A percentile compares a stretch with the other conserved stretches of the same genome.
These are phyloP conservation scores for Arvicanthis niloticus DNA, from an alignment of 2,113 vertebrate species.

Conservation along the genomic window DNA sequence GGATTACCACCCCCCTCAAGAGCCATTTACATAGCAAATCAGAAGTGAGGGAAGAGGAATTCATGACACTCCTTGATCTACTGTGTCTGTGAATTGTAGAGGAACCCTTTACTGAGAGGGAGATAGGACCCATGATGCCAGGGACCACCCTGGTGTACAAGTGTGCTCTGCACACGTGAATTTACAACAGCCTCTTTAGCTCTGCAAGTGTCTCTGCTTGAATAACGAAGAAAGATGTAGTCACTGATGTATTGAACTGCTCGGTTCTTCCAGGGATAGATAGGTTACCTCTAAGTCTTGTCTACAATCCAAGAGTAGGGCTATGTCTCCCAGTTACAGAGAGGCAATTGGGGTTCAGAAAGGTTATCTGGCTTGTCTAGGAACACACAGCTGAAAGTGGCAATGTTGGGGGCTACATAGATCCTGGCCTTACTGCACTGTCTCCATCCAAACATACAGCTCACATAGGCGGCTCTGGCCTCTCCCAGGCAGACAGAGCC, in stretches of 20 bases:
- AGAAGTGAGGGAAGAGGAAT: too few relatives aligned
- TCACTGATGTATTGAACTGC: not conserved
- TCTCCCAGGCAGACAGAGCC: not conserved
- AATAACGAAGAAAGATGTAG: not conserved
- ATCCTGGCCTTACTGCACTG: not conserved
- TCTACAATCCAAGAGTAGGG: not conserved
- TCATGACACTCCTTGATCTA: not conserved
- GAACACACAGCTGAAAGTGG: not conserved
- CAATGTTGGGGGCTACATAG: not conserved
- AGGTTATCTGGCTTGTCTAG: not conserved
- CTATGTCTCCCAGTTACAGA: not conserved
- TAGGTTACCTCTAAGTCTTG: not conserved
- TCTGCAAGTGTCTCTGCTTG: not conserved
- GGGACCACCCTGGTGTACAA: not conserved
- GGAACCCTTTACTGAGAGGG: not conserved
- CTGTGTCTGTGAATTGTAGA: not conserved
- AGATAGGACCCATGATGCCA: not conserved
- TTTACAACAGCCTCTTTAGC: not conserved
- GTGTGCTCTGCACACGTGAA: not conserved
- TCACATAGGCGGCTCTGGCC: not conserved
- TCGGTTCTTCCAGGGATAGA: not conserved
- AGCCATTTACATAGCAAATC: not conserved
- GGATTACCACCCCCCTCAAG: not conserved
- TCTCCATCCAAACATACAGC: not conserved
- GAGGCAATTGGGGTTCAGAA: not conserved